These are phyloP conservation scores for honey bee (Apis mellifera) DNA, from an alignment of 1,140 invertebrate species.

Conservation along the genomic window DNA sequence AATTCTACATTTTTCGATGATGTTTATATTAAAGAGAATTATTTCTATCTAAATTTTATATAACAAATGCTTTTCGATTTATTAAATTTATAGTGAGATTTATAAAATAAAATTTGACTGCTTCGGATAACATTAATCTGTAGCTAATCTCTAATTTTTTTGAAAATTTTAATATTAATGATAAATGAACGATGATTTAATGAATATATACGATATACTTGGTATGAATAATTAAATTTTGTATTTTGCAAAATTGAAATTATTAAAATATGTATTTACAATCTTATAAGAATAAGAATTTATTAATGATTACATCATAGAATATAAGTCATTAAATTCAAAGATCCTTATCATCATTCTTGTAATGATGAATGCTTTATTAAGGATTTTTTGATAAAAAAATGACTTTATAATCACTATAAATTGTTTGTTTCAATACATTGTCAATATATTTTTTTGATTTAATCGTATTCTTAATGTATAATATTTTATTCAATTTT, in stretches of 20 bases:
- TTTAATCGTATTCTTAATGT: not conserved
- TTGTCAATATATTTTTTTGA: not conserved
- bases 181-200: not conserved
- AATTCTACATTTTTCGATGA: not conserved
- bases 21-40: not conserved
- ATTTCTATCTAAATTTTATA: not conserved
- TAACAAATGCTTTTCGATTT: not conserved
- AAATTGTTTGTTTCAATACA: not conserved
- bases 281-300: not conserved
- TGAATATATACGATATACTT: conserved; percentile 21
- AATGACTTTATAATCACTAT: not conserved
- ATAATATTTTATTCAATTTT: not conserved
- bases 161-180: not conserved
- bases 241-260: not conserved
- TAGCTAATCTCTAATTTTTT: not conserved
- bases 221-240: not conserved
- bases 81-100: not conserved
- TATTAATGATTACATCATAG: not conserved
- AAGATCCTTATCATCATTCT: conserved; percentile 11
- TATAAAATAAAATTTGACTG: conserved; percentile 13
- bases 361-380: conserved; percentile 13
- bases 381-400: not conserved
- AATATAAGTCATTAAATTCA: not conserved
- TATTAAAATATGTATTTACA: not conserved
- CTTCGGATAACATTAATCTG: conserved; percentile 2